Conservation (phyloP, 1,140 invertebrate species). For the Nylanderia fulva region DNA sequence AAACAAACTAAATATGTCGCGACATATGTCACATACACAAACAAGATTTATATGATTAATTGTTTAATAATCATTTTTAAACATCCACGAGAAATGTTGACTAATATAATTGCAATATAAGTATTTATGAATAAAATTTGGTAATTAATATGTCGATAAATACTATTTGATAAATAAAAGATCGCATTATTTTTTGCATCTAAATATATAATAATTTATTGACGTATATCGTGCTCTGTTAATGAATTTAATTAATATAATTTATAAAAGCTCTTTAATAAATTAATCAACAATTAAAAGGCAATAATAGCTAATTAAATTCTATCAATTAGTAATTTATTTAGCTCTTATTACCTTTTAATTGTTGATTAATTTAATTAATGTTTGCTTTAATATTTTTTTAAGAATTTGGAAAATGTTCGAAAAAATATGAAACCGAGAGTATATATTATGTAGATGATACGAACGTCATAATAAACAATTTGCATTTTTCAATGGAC, state of each 20-base stretch:
- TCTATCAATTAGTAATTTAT: no score
- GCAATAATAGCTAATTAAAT: no score
- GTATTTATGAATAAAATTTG: not conserved
- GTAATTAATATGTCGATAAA: not conserved
- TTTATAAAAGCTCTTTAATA: no score
- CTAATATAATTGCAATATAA: not conserved
- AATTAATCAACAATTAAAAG: no score
- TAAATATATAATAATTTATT: not conserved
- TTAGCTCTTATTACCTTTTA: no score
- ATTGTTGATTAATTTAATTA: constrained; percentile 3
- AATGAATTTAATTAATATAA: no score
- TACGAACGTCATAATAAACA: no score
- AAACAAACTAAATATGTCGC: not conserved
- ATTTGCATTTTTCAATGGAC: not conserved
- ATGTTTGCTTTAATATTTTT: not conserved
- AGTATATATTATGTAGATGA: not conserved
- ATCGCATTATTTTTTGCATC: not conserved
- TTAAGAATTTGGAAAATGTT: not conserved
- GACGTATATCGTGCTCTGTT: not conserved
- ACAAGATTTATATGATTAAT: not conserved
- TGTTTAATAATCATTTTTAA: no score
- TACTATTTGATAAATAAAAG: not conserved
- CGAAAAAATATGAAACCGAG: not conserved
- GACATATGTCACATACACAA: not conserved
- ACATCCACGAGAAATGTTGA: not conserved